Base-by-base conservation (phyloP, 2,888 invertebrate species). In the Argyresthia albistria region DNA sequence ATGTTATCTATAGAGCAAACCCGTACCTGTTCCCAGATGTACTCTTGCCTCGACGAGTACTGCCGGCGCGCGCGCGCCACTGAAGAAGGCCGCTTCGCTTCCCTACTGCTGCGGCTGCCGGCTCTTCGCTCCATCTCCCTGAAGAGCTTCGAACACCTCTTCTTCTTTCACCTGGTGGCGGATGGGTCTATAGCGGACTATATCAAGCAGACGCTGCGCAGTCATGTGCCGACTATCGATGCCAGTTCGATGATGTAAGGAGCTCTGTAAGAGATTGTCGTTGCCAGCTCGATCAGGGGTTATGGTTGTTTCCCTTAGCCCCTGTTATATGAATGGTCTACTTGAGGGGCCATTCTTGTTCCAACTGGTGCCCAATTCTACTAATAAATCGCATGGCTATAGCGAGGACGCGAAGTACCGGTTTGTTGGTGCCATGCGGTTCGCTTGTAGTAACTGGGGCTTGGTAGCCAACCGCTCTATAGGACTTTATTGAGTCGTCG, bases 41-140 rank as follows among this genome's bases (percentile, higher is more conserved):
- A 98, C 78, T 94, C 96, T 6, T 95, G 97, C 52, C 89, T 99
- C 64, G 98, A 99, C 81, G 97, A 98, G 70, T 98, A 99, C 87
- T 96, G 96, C 58, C 92, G 96, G 57, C 90, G 92, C 39, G 91
- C 93, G 59, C 96, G 96, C 87, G 94, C 97, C 35, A 92, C 94
- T 35, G 98, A 99, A 70, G 95, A 97, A 43, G 97, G 97, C 6
- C 90, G 99, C 49, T 98, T 99, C 81, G 98, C 99, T 42, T 97
- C 99, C 75, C 88, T 99, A 10, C 88, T 99, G 54, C 87, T 97
- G 54, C 93, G 97, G 59, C 88, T 97, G 68, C 97, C 97, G 7
- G 95, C 97, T 25, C 89, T 97, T 48, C 91, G 97, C 56, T 96
- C 96, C 59, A 97, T 97, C 69, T 96, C 96, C 54, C 91, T 98